Conservation (phyloP, 2,113 vertebrate genomes). For the Pholis gunnellus region DNA sequence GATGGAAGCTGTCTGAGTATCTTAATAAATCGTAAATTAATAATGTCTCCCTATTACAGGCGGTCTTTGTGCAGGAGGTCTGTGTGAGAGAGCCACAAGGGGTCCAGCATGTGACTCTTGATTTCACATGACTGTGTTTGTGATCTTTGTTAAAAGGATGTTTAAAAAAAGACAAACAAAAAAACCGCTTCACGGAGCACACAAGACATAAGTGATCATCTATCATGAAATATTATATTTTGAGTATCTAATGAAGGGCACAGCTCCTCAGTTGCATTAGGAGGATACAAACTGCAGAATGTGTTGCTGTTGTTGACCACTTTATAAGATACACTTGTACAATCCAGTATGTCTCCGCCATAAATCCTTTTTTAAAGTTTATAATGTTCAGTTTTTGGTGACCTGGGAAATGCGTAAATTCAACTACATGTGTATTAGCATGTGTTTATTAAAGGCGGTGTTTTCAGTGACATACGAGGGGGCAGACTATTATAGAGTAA, state of each 20-base stretch:
- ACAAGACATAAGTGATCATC: not conserved
- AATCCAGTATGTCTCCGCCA: not conserved
- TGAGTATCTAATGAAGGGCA: not conserved
- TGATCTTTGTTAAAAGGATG: not conserved
- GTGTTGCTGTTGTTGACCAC: not conserved
- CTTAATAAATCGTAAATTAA: constrained; percentile 22
- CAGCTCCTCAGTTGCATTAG: constrained; percentile 8
- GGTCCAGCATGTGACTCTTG: constrained; percentile 7
- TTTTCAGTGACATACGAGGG: not conserved
- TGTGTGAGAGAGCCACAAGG: constrained; percentile 7
- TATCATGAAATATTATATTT: not conserved
- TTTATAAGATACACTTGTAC: not conserved
- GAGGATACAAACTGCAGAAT: not conserved
- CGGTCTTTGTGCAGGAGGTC: not conserved
- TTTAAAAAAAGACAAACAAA: not conserved
- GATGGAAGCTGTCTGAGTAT: not conserved
- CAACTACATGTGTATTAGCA: not conserved
- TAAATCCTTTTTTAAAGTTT: not conserved
- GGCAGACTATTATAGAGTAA: not conserved
- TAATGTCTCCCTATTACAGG: not conserved
- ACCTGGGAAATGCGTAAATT: not conserved
- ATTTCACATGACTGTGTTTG: constrained; percentile 15
- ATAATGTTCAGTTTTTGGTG: not conserved
- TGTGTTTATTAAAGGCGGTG: not conserved
- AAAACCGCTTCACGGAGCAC: not conserved